Percentiles rank a stretch among this genome's conserved stretches.
These are phyloP conservation scores for Rhamnusium bicolor DNA, from an alignment of 2,888 invertebrate species.

Conservation along the genomic window DNA sequence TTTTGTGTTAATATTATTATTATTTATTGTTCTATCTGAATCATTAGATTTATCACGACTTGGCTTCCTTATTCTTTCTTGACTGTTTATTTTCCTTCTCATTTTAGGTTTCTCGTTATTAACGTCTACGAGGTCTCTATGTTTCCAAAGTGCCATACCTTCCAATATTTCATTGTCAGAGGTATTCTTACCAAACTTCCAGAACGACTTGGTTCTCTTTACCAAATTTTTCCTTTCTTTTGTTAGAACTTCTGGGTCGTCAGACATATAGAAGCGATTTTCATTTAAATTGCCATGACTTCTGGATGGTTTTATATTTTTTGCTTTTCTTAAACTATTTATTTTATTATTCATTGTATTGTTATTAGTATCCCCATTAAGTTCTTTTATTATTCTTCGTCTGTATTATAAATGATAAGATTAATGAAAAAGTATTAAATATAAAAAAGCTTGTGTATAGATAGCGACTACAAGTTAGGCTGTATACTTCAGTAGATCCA, in stretches of 20 bases:
- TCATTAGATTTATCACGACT: conserved; percentile 68
- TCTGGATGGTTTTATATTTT: conserved; percentile 63
- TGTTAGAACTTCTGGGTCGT: conserved; percentile 74
- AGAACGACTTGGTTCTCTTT: conserved; percentile 88
- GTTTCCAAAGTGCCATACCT: conserved; percentile 91
- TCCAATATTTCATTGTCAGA: conserved; percentile 84
- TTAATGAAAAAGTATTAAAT: conserved; percentile 40
- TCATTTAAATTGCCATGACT: conserved; percentile 68
- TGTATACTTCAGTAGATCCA: conserved; percentile 38
- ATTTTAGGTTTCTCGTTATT: conserved; percentile 73
- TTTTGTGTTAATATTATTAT: conserved; percentile 65
- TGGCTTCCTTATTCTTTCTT: conserved; percentile 65
- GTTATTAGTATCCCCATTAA: conserved; percentile 64
- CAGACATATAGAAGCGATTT: conserved; percentile 72
- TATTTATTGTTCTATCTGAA: conserved; percentile 69
- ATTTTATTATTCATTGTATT: conserved; percentile 59
- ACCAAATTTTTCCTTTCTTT: conserved; percentile 79
- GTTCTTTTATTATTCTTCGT: conserved; percentile 46
- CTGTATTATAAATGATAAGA: conserved; percentile 35
- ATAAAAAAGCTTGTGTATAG: conserved; percentile 21
- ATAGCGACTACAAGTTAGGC: conserved; percentile 38
- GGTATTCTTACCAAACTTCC: conserved; percentile 84
- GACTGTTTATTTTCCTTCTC: conserved; percentile 47
- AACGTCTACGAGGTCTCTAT: conserved; percentile 86
- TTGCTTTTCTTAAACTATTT: conserved; percentile 34